Base-by-base conservation (phyloP, 2,113 vertebrate genomes). In the Phoxinus phoxinus region DNA sequence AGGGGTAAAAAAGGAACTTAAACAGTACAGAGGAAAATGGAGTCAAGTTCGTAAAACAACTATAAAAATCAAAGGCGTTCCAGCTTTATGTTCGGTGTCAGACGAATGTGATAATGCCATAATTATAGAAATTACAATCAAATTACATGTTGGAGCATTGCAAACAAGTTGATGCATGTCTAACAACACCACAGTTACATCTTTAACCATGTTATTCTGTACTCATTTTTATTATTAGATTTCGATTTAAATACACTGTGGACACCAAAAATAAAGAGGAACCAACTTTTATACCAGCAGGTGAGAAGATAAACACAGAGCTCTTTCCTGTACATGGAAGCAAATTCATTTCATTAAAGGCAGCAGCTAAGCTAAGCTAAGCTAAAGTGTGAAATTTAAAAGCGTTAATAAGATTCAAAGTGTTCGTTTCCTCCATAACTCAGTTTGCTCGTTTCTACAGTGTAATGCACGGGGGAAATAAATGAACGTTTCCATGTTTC, bases 291-390 rank as follows among this genome's bases (percentile, higher is more conserved):
- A 79, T 53, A 79, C 80, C 85, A 86, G 81, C 81, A 51, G 44
- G 3, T 23, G 51, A 63, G 77, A 13, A 56, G 75, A 81, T 44
- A 61, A 58, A 76, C 71, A 89, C 80, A 7, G 25, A 77, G 78
- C 59, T 82, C 83, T 74, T 84, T 59, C 84, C 85, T 87, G 76
- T 82, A 86, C 78, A 89, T 84, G 76, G 72, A 87, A 85, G 85
- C 83, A 80, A 84, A 59, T 74, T 59, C 84, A 73, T 69, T 69
- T 84, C 53, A 27, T 69, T 25, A 72, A 80, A 81, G 69, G 81
- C 61, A 84, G 58, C 75, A 30, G 51, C 69, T 56, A 81, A 84
- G 87, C 87, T 71, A 32, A 69, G 56, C 23, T 21, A 81, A 76
- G 74, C 74, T 77, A 77, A 77, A 76, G 82, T 81, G 84, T 81